These are phyloP conservation scores for Periophthalmus modestus DNA, from an alignment of 2,113 vertebrate species.

Conservation along the genomic window DNA sequence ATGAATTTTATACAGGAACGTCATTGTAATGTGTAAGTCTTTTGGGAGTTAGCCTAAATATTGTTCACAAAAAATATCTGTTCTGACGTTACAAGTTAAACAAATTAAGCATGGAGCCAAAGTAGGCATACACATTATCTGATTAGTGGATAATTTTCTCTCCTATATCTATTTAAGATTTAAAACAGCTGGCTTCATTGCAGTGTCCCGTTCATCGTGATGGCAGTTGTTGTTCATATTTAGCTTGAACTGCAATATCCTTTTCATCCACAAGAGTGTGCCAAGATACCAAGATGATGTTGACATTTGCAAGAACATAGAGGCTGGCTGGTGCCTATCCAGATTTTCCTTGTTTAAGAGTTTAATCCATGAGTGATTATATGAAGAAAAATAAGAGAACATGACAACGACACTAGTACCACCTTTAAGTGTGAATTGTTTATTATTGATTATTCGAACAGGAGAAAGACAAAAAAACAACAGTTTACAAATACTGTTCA, in stretches of 20 bases:
- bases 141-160: too few relatives aligned
- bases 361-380: background rate
- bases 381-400: background rate
- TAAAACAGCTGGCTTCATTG: background rate
- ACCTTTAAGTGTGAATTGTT: constrained; percentile 31
- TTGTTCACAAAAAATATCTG: too few relatives aligned
- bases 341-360: background rate
- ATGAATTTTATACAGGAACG: too few relatives aligned
- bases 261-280: constrained; percentile 41
- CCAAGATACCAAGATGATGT: constrained; percentile 20
- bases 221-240: background rate
- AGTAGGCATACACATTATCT: too few relatives aligned
- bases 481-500: constrained; percentile 40
- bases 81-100: too few relatives aligned
- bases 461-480: constrained; percentile 37
- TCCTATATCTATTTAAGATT: too few relatives aligned
- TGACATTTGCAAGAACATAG: constrained; percentile 4
- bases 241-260: constrained; percentile 1
- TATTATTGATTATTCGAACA: constrained; percentile 50
- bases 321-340: background rate
- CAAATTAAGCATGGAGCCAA: too few relatives aligned
- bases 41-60: too few relatives aligned
- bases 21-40: too few relatives aligned
- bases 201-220: background rate
- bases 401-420: background rate